Conservation (phyloP, 2,797 vertebrate species). For the Eupleurogrammus muticus region DNA sequence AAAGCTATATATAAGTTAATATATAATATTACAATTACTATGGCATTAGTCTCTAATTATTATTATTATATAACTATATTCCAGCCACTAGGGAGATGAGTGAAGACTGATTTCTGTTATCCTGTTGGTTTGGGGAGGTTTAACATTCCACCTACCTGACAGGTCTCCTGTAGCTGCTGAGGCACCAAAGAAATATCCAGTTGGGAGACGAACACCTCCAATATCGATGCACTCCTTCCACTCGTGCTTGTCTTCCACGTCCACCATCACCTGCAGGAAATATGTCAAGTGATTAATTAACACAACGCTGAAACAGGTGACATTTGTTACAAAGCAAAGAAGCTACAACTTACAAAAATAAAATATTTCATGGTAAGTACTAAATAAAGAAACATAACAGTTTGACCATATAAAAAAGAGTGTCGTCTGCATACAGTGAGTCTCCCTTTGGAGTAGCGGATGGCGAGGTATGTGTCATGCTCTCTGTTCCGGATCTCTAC, state of each 20-base stretch:
- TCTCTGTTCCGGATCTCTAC: constrained; percentile 94
- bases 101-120: no score
- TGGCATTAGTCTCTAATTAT: no score
- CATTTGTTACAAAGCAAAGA: not conserved
- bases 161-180: constrained; percentile 97
- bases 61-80: not conserved
- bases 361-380: not conserved
- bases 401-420: not conserved
- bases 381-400: not conserved
- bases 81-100: no score
- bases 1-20: no score
- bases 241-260: constrained; percentile 94
- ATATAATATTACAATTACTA: no score
- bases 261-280: constrained; percentile 90
- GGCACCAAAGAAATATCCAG: constrained; percentile 95
- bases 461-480: constrained; percentile 94
- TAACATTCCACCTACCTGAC: constrained; percentile 84
- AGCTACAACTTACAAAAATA: not conserved
- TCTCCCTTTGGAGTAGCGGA: constrained; percentile 94
- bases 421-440: constrained; percentile 88
- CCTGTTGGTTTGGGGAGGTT: not conserved
- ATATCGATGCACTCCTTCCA: constrained; percentile 99
- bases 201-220: constrained; percentile 93
- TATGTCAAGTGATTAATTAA: no score
- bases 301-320: not conserved